phyloP scores from a whole-genome alignment of 2,113 vertebrate species.

The Motacilla alba region DNA sequence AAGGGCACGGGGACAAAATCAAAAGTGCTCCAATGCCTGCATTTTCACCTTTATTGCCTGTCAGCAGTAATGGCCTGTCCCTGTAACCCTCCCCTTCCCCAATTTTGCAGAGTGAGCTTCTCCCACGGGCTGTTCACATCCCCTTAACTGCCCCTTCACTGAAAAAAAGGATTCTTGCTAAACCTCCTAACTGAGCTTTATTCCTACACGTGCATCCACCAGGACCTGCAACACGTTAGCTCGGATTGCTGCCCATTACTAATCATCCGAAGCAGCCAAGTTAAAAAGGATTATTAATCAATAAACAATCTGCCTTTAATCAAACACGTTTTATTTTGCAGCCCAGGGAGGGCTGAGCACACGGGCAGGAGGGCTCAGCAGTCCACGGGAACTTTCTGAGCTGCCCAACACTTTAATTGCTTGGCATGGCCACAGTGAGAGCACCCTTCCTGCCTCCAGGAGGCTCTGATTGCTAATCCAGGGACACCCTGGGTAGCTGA shows the following conservation, averaged over 20 bases:
- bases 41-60: constrained; percentile 11
- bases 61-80: neutral
- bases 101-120: neutral
- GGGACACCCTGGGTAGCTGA: neutral
- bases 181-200: neutral
- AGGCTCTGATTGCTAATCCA: neutral
- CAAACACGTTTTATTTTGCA: neutral
- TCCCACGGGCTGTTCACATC: neutral
- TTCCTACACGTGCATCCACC: neutral
- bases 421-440: neutral
- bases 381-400: neutral
- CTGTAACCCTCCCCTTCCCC: neutral
- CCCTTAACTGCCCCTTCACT: neutral
- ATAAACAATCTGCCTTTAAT: constrained; percentile 36
- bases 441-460: neutral
- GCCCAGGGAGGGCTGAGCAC: neutral
- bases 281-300: constrained; percentile 39
- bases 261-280: neutral
- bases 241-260: neutral
- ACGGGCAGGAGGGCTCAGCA: neutral
- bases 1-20: neutral
- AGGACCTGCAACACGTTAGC: neutral
- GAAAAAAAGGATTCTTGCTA: neutral
- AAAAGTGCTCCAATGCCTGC: neutral
- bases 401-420: neutral